These are phyloP conservation scores for Miniopterus natalensis DNA, from an alignment of 2,113 vertebrate species.

Conservation along the genomic window DNA sequence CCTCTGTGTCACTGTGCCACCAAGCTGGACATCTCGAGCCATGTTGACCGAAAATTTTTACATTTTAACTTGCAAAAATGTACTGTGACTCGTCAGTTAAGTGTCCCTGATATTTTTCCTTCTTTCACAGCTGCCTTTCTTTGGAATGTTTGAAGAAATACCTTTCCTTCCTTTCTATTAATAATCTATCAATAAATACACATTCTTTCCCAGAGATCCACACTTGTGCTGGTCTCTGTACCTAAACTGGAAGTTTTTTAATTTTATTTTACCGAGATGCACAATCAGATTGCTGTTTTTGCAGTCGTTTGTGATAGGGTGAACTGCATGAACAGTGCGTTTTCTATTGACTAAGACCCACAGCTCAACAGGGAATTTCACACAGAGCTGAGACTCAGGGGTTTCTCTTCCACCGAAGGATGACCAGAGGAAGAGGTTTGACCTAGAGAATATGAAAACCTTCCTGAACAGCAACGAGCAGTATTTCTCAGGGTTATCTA, in stretches of 20 bases:
- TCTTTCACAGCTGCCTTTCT: neutral
- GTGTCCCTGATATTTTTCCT: neutral
- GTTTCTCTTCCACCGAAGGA: neutral
- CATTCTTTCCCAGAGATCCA: neutral
- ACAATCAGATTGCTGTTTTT: neutral
- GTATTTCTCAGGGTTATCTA: neutral
- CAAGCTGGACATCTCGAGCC: neutral
- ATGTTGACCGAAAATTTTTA: neutral
- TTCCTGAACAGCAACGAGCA: neutral
- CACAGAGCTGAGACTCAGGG: neutral
- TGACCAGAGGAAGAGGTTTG: slow-evolving; percentile 18
- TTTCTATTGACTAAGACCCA: neutral
- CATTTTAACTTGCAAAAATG: neutral
- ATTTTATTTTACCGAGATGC: neutral
- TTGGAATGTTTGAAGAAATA: neutral
- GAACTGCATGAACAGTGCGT: neutral
- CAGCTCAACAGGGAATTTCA: neutral
- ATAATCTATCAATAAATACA: neutral
- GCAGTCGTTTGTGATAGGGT: neutral
- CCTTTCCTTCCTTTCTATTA: neutral
- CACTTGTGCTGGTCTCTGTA: neutral
- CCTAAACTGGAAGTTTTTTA: neutral
- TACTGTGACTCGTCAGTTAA: neutral
- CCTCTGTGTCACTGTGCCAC: no score
- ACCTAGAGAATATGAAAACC: slow-evolving; percentile 32